Percentiles rank a stretch among this genome's conserved stretches.
Evolutionary conservation across 2,888 invertebrate species (phyloP).

Genomic region (Schrankia costaestrigalis): DNA sequence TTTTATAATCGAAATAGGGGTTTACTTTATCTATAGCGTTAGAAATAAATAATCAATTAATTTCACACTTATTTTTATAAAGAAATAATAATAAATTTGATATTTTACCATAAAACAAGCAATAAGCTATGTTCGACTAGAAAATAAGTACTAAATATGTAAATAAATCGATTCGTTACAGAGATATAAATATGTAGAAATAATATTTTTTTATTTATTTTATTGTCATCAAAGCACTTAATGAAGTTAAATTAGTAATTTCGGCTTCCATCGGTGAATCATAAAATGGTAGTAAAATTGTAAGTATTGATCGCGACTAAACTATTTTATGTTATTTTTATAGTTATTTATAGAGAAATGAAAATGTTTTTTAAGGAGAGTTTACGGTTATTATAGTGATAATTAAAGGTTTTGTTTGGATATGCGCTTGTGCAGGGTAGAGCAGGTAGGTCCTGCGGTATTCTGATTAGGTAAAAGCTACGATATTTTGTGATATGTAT

Average conservation of each 20-base stretch:
- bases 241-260: slow-evolving; percentile 75
- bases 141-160: slow-evolving; percentile 20
- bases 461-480: no score
- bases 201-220: slow-evolving; percentile 51
- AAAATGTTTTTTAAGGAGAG: slow-evolving; percentile 63
- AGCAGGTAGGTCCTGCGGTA: slow-evolving; percentile 34
- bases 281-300: slow-evolving; percentile 68
- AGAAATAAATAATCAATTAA: background rate
- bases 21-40: no score
- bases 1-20: no score
- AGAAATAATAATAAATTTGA: background rate
- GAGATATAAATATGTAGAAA: slow-evolving; percentile 14
- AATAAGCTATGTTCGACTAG: slow-evolving; percentile 5
- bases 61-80: background rate
- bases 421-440: slow-evolving; percentile 31
- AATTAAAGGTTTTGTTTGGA: slow-evolving; percentile 38
- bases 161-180: slow-evolving; percentile 22
- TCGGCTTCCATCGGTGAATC: slow-evolving; percentile 69
- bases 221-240: slow-evolving; percentile 68
- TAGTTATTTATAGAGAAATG: slow-evolving; percentile 76
- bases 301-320: slow-evolving; percentile 70
- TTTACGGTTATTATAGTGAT: slow-evolving; percentile 32
- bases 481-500: no score
- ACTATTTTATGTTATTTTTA: slow-evolving; percentile 78
- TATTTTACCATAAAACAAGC: slow-evolving; percentile 2